Evolutionary conservation across 2,888 invertebrate genomes (phyloP).

Genomic region (Coenonympha glycerion): DNA sequence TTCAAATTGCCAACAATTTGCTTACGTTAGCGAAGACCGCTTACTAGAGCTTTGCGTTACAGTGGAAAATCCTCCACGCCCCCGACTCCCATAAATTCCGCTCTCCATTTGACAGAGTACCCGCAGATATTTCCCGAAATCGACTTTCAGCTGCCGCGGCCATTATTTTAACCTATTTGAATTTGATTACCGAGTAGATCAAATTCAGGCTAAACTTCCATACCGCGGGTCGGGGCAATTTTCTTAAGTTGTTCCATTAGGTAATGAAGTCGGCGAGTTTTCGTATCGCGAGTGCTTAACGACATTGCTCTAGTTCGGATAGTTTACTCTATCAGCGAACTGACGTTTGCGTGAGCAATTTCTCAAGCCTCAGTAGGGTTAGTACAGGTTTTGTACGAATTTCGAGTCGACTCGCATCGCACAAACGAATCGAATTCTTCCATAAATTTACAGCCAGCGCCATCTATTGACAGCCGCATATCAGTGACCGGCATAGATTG

Average conservation of each 20-base stretch:
- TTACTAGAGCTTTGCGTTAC: slow-evolving; percentile 18
- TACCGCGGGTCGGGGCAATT: slow-evolving; percentile 34
- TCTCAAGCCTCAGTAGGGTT: too few relatives aligned
- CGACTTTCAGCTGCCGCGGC: slow-evolving; percentile 34
- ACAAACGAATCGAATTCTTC: too few relatives aligned
- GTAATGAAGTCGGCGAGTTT: slow-evolving; percentile 35
- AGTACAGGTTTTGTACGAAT: too few relatives aligned
- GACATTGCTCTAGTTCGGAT: slow-evolving; percentile 5
- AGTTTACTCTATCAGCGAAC: slow-evolving; percentile 18
- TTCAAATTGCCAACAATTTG: slow-evolving; percentile 19
- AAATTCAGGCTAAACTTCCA: slow-evolving; percentile 26
- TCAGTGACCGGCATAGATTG: too few relatives aligned
- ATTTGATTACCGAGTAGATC: slow-evolving; percentile 30
- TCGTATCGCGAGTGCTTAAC: slow-evolving; percentile 11
- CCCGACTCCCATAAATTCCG: slow-evolving; percentile 30
- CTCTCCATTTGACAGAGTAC: slow-evolving; percentile 33
- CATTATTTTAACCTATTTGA: slow-evolving; percentile 33
- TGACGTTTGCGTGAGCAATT: neutral
- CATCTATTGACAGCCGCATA: too few relatives aligned
- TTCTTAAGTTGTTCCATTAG: slow-evolving; percentile 39
- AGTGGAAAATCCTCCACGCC: slow-evolving; percentile 28
- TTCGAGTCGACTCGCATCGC: too few relatives aligned
- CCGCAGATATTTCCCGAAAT: slow-evolving; percentile 29
- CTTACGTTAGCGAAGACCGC: slow-evolving; percentile 18
- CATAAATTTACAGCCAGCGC: too few relatives aligned